Conservation (phyloP, 2,797 vertebrate species). For the Anniella stebbinsi region DNA sequence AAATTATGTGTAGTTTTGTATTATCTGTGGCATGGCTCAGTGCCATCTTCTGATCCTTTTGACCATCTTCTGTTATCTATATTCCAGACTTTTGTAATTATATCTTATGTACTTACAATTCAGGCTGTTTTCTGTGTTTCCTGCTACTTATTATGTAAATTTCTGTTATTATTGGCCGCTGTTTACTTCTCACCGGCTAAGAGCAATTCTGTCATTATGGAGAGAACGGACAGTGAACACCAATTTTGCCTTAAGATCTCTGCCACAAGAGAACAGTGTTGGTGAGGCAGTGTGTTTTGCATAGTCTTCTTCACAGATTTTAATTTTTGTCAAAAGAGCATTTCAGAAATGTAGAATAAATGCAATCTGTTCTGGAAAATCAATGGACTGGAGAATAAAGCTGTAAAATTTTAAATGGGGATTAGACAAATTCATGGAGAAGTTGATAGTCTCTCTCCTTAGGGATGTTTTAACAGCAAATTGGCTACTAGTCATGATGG, state of each 20-base stretch:
- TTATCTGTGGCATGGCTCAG: background rate
- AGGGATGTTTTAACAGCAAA: background rate
- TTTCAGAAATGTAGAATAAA: conserved; percentile 28
- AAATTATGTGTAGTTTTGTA: too few species aligned
- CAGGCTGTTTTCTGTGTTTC: conserved; percentile 2
- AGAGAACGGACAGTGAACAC: background rate
- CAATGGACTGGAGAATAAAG: conserved; percentile 39
- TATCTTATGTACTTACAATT: background rate
- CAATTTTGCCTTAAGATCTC: conserved; percentile 26
- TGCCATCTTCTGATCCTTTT: background rate
- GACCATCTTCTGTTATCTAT: too few species aligned
- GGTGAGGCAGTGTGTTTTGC: conserved; percentile 15
- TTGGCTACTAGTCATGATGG: background rate
- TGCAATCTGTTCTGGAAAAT: conserved; percentile 40
- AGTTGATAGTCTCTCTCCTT: too few species aligned
- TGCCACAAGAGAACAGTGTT: conserved; percentile 76
- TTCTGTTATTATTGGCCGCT: background rate
- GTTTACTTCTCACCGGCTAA: background rate
- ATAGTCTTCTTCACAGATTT: background rate
- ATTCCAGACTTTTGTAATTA: background rate
- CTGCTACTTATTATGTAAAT: background rate
- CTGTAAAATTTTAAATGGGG: conserved; percentile 12
- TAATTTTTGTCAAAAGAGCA: conserved; percentile 4
- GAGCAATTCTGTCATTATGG: background rate
- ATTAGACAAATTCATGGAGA: background rate